A percentile compares a stretch with the other conserved stretches of the same genome.
phyloP scores from a whole-genome alignment of 2,113 vertebrate species.

The Gracilinanus agilis region DNA sequence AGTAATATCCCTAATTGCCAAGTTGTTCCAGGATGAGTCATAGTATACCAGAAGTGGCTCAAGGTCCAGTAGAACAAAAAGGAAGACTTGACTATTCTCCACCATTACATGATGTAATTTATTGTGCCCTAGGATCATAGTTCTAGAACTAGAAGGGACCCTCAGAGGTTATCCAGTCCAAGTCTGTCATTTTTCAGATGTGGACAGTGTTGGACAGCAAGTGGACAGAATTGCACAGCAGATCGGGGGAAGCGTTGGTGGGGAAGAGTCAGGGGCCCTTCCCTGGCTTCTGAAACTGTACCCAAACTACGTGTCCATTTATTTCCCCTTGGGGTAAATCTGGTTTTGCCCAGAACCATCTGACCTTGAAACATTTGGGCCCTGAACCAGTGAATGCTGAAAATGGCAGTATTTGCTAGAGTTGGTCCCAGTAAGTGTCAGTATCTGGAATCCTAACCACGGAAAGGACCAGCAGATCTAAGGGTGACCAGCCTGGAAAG shows the following conservation, averaged over 20 bases:
- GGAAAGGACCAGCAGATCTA: neutral
- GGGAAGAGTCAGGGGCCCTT: neutral
- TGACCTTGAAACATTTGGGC: neutral
- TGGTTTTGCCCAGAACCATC: neutral
- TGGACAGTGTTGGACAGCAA: too few species aligned
- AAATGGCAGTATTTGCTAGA: neutral
- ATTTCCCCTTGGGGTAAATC: neutral
- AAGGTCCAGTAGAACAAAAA: neutral
- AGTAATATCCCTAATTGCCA: neutral
- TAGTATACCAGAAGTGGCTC: neutral
- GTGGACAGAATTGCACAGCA: neutral
- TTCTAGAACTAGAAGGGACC: neutral
- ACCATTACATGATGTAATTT: neutral
- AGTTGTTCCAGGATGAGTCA: neutral
- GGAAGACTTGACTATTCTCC: neutral
- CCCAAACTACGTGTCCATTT: fast-evolving
- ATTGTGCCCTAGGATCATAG: neutral
- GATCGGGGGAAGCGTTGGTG: neutral
- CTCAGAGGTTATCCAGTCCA: neutral
- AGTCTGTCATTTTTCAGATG: neutral
- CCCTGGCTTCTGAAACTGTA: neutral
- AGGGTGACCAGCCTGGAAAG: neutral
- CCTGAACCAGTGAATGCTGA: neutral
- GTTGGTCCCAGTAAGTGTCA: neutral
- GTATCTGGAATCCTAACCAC: neutral